These are phyloP conservation scores for Diplolepis rosae DNA, from an alignment of 2,888 invertebrate genomes.

Conservation along the genomic window DNA sequence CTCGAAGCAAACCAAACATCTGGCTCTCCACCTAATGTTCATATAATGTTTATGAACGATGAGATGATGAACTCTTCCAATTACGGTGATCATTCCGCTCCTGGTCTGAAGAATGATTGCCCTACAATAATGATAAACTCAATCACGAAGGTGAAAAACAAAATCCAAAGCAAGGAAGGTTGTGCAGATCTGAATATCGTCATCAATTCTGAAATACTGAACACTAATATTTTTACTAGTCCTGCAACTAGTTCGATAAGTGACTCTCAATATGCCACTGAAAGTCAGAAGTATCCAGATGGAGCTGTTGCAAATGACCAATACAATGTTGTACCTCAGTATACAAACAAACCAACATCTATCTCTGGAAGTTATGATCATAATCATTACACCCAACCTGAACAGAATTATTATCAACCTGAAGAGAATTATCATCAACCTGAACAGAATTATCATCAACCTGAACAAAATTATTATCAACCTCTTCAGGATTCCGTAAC, in stretches of 20 bases:
- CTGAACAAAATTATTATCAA: not conserved
- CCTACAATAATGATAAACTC: conserved; percentile 71
- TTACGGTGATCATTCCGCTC: conserved; percentile 31
- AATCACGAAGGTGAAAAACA: conserved; percentile 68
- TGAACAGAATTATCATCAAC: too few species aligned
- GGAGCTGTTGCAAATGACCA: conserved; percentile 30
- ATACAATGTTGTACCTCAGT: not conserved
- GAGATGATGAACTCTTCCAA: conserved; percentile 47
- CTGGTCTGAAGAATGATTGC: conserved; percentile 55
- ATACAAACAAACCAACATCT: not conserved
- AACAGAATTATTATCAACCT: conserved; percentile 9
- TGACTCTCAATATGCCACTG: not conserved
- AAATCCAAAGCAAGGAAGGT: conserved; percentile 77
- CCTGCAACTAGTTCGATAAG: not conserved
- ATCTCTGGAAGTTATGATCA: not conserved
- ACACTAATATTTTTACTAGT: conserved; percentile 74
- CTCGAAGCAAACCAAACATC: conserved; percentile 22
- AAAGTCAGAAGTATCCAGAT: not conserved
- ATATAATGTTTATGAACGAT: conserved; percentile 64
- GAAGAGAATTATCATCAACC: not conserved
- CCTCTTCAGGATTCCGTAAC: not conserved
- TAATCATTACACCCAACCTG: not conserved
- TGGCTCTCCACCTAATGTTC: conserved; percentile 61
- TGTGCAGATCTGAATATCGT: conserved; percentile 83
- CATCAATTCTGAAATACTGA: conserved; percentile 81